Conservation (phyloP, 2,797 vertebrate genomes). For the Phataginus tetradactyla region DNA sequence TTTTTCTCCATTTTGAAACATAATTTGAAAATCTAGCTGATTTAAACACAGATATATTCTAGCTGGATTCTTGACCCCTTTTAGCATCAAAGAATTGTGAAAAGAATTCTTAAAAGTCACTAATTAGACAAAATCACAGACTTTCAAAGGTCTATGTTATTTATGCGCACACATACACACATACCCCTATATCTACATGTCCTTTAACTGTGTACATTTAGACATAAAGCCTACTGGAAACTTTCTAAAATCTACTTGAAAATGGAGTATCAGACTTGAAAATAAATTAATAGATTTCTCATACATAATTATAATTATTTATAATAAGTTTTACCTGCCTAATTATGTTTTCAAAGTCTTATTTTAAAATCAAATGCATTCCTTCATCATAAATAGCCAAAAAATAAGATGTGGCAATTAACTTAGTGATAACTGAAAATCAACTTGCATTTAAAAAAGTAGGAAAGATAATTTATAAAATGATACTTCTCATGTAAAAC, state of each 20-base stretch:
- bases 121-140: slow-evolving; percentile 62
- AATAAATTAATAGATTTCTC: slow-evolving; percentile 8
- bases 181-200: neutral
- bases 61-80: slow-evolving; percentile 55
- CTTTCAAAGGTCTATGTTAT: neutral
- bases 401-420: neutral
- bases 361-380: slow-evolving; percentile 43
- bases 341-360: slow-evolving; percentile 38
- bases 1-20: slow-evolving; percentile 64
- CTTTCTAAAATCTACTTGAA: slow-evolving; percentile 29
- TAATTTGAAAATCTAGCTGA: slow-evolving; percentile 73
- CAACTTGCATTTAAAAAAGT: slow-evolving; percentile 32
- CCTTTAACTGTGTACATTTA: neutral
- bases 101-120: slow-evolving; percentile 61
- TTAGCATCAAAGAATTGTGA: slow-evolving; percentile 69
- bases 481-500: neutral
- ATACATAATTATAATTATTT: slow-evolving; percentile 3
- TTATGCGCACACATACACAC: neutral
- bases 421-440: slow-evolving; percentile 8
- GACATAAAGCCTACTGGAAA: neutral
- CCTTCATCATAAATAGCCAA: neutral
- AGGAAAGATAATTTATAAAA: slow-evolving; percentile 18
- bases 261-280: neutral
- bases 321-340: neutral
- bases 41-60: slow-evolving; percentile 47